Evolutionary conservation across 2,888 invertebrate species (phyloP), one percentile per base, ranked within the genome.

Genomic region (Eupithecia subumbrata): DNA sequence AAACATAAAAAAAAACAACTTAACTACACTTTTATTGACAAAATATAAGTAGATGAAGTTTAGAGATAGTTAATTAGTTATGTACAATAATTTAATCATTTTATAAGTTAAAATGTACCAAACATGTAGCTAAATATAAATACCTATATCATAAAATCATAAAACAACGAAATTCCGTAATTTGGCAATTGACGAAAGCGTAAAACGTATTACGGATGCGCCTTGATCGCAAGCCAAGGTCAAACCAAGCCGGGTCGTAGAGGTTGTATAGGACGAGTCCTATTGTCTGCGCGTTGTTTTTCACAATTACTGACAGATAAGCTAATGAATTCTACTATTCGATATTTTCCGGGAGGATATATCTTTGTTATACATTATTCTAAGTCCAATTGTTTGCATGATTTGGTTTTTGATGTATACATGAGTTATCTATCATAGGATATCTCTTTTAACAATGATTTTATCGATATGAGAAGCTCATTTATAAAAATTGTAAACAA

Each of bases 221-320:
- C 94, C 93, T 93, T 94, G 92, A 90, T 82, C 85, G 80, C 76
- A 74, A 80, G 78, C 83, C 91, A 93, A 93, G 94, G 94, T 89
- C 90, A 85, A 76, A 75, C 83, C 80, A 77, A 83, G 82, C 82
- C 88, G 84, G 89, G 89, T 90, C 91, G 89, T 80, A 87, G 89
- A 91, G 91, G 92, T 91, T 90, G 89, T 86, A 85, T 85, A 85
- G 87, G 87, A 86, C 88, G 88, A 83, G 85, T 86, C 85, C 88
- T 89, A 91, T 89, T 89, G 87, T 91, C 85, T 90, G 89, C 80
- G 79, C 77, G 79, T 71, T 80, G 82, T 84, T 85, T 86, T 84
- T 76, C 84, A 86, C 89, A 90, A 90, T 90, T 92, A 90, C 85
- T 22, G 16, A 86, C 85, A 90, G 89, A 90, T 90, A 79, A 81